A percentile compares a stretch with the other conserved stretches of the same genome.
Conservation (phyloP, 92 coral and sea anemone genomes). For the Diadumene lineata region DNA sequence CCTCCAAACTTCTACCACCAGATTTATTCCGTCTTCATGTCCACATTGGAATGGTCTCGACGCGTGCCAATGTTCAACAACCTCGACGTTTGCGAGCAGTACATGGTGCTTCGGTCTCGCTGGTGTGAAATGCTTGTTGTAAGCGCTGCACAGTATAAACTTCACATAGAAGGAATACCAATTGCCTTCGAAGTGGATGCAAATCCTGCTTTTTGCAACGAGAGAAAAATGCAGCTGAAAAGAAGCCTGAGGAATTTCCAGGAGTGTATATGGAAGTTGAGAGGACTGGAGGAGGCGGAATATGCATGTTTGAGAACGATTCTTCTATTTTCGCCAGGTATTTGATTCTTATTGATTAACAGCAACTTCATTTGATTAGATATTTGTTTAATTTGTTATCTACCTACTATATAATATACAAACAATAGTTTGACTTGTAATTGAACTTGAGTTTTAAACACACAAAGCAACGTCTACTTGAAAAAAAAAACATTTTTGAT, state of each 20-base stretch:
- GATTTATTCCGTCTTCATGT: slow-evolving; percentile 44
- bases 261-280: slow-evolving; percentile 56
- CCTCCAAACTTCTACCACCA: slow-evolving; percentile 43
- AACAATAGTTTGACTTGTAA: no score
- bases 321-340: slow-evolving; percentile 70
- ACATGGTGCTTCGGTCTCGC: slow-evolving; percentile 54
- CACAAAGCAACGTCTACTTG: no score
- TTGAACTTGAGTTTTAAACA: no score
- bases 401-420: no score
- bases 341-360: not conserved
- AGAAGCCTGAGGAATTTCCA: slow-evolving; percentile 62
- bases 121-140: slow-evolving; percentile 73
- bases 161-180: slow-evolving; percentile 59
- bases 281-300: slow-evolving; percentile 72
- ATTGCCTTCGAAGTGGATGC: slow-evolving; percentile 47
- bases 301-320: slow-evolving; percentile 75
- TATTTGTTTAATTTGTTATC: no score
- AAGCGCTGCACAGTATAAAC: slow-evolving; percentile 62
- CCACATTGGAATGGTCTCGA: slow-evolving; percentile 66
- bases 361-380: no score
- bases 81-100: slow-evolving; percentile 72
- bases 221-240: slow-evolving; percentile 55
- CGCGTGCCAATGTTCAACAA: slow-evolving; percentile 65
- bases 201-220: slow-evolving; percentile 49
- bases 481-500: no score